Base-by-base conservation (phyloP, 2,797 vertebrate species). In the Sebastes ruberrimus region DNA sequence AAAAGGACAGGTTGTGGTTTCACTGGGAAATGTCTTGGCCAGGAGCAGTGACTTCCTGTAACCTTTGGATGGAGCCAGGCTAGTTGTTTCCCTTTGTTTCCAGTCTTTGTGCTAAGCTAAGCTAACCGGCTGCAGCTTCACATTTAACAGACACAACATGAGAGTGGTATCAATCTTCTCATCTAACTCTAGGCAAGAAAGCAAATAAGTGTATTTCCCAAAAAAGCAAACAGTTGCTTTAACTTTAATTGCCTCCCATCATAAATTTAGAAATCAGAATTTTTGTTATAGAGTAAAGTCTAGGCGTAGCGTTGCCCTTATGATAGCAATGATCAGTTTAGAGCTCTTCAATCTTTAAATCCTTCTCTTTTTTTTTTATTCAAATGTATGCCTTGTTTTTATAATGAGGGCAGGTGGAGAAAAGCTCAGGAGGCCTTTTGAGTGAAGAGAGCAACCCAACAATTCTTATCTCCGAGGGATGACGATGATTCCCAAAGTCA, bases 371-470 rank as follows among this genome's bases (percentile, higher is more conserved):
- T 80, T 80, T 72, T 80, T 64, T 38, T n/a, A 67, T 23, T 27
- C 30, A 59, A 76, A 78, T 16, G 22, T 76, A 77, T 75, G 73
- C 63, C 76, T 85, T 82, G 63, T 70, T 87, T 82, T 81, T 81
- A 72, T 80, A 30, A 61, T 32, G 22, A 65, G 73, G 49, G 30
- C 32, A 80, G 61, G 23, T 49, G 59, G 62, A 60, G 64, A 57
- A 74, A 80, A 65, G 59, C 16, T 33, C 59, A 56, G 74, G 65
- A 69, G 70, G 52, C 61, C 42, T 59, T 68, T 46, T 49, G 71
- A 74, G 30, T 7, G 70, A 42, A 66, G 63, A 62, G 67, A 73
- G 59, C 25, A 73, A 73, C 28, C 6, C 1, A 67, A 72, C 59
- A 60, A 10, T 35, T 38, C 28, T 71, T 38, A 33, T 71, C 69